These are phyloP conservation scores for Bubo blakistoni DNA, from an alignment of 2,113 vertebrate species.

Conservation along the genomic window DNA sequence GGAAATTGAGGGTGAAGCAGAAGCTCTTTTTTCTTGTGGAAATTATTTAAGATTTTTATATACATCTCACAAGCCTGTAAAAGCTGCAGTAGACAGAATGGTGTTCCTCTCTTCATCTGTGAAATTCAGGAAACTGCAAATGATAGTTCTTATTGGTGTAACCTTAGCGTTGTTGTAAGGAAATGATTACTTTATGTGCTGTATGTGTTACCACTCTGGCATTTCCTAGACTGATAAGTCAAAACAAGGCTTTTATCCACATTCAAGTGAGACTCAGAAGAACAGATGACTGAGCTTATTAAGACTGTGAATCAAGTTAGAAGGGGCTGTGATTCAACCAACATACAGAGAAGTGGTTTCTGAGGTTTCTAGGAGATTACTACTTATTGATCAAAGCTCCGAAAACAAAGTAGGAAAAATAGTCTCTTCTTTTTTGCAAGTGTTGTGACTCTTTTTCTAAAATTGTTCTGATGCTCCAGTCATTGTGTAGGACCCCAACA, in stretches of 20 bases:
- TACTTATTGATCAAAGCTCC: neutral
- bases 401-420: neutral
- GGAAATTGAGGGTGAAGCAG: neutral
- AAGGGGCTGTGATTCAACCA: neutral
- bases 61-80: neutral
- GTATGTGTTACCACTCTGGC: neutral
- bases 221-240: neutral
- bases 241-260: neutral
- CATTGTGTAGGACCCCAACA: neutral
- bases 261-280: neutral
- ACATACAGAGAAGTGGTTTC: neutral
- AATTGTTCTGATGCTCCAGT: neutral
- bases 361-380: neutral
- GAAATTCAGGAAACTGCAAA: neutral
- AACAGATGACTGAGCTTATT: neutral
- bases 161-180: neutral
- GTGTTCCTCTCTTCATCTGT: neutral
- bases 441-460: neutral
- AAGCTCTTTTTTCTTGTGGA: neutral
- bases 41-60: neutral
- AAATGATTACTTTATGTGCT: neutral
- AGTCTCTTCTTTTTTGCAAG: neutral
- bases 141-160: neutral
- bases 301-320: neutral
- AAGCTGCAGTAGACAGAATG: neutral